These are phyloP conservation scores for Oreochromis tanganicae DNA, from an alignment of 2,113 vertebrate genomes.

Conservation along the genomic window DNA sequence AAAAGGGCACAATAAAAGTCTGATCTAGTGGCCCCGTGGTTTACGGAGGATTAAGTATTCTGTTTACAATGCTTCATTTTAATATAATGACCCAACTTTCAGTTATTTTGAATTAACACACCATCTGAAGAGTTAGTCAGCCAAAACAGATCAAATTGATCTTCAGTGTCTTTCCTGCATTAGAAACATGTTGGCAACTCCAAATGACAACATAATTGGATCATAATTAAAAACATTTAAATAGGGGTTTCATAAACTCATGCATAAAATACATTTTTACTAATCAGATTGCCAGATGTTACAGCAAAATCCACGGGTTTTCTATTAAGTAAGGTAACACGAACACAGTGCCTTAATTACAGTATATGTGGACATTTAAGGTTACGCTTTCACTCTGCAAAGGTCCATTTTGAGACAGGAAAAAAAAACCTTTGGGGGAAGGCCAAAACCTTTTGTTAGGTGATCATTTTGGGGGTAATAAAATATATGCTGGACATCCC, in stretches of 20 bases:
- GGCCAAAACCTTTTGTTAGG: neutral
- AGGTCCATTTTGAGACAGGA: too few relatives aligned
- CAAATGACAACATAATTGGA: fast-evolving
- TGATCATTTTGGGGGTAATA: too few relatives aligned
- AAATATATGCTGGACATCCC: neutral
- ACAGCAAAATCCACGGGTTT: neutral
- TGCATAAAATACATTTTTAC: neutral
- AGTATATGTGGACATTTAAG: neutral
- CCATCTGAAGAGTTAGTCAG: neutral
- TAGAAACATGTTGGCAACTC: neutral
- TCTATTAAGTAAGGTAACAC: neutral
- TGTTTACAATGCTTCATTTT: neutral
- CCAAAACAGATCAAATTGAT: neutral
- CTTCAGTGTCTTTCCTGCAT: neutral
- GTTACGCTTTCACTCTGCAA: neutral
- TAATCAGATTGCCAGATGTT: neutral
- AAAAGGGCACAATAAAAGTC: neutral
- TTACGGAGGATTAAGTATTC: neutral
- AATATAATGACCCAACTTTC: neutral
- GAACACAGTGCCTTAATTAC: neutral
- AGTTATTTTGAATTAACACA: neutral
- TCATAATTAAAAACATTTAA: neutral
- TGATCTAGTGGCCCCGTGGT: neutral
- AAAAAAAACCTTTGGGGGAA: neutral
- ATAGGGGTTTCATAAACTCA: neutral